Evolutionary conservation across 2,888 invertebrate species (phyloP), one percentile per base, ranked within the genome.

Genomic region (Euproctis similis): DNA sequence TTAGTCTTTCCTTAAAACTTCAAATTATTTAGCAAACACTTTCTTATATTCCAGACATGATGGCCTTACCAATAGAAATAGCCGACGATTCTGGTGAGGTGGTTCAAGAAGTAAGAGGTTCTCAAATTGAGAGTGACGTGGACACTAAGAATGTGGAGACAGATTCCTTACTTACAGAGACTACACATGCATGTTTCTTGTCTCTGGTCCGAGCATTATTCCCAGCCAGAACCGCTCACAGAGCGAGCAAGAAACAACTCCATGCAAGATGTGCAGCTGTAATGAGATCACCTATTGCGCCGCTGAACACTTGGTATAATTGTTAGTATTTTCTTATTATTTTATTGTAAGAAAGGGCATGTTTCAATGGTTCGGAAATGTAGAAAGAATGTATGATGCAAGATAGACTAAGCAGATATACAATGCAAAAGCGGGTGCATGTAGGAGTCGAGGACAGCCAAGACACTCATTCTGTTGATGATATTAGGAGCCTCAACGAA

Each of bases 131-230:
- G 4, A 32, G 30, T n/a, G 27, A 27, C 12, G 8, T 12, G 8
- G 34, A 30, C 8, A 12, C 12, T n/a, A 11, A 11, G 7, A 21
- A 3, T 17, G 34, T 24, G 8, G 34, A 30, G 2, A 8, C 32
- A 6, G 34, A 34, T 7, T 27, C 34, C 4, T n/a, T 34, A 25
- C 20, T 93, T 18, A 92, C 92, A 68, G 92, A 94, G 68, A 93
- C 93, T 26, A 93, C 93, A 0, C 94, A 94, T 47, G 88, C 91
- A 0, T 93, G 92, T 65, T 97, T 95, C 85, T 89, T 97, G 67
- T 94, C 95, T 1, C 74, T 97, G 21, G 87, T 97, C 13, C 87
- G 97, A 3, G 96, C 96, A 54, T 87, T 97, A 33, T 94, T 97
- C 53, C 93, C 93, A 28, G 93, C 94, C 0, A 90, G 93, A 3